Evolutionary conservation across 1,140 invertebrate species (phyloP).

Genomic region (Lordiphosa clarofinis): DNA sequence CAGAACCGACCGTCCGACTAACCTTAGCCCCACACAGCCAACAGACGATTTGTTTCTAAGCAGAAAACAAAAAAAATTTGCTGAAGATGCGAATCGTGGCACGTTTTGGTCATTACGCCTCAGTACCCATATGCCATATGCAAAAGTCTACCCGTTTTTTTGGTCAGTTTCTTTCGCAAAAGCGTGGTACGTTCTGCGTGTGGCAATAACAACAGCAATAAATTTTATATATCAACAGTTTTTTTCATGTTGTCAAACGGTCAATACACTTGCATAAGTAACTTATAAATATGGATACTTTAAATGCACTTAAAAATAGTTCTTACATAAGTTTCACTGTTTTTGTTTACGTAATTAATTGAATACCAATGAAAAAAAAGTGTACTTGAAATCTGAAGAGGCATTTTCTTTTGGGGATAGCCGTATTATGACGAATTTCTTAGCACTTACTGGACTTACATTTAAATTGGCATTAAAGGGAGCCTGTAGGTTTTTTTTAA

Average conservation of each 20-base stretch:
- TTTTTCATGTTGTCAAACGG: slow-evolving; percentile 18
- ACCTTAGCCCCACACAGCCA: slow-evolving; percentile 16
- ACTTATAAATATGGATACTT: background rate
- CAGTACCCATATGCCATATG: slow-evolving; percentile 38
- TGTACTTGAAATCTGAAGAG: no score
- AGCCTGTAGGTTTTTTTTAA: no score
- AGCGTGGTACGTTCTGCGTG: slow-evolving; percentile 32
- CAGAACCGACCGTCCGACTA: slow-evolving; percentile 16
- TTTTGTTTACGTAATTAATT: no score
- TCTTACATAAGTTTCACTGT: slow-evolving; percentile 2
- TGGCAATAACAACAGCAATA: slow-evolving; percentile 29
- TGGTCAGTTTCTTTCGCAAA: slow-evolving; percentile 39
- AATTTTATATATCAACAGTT: slow-evolving; percentile 36
- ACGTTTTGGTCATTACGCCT: slow-evolving; percentile 69
- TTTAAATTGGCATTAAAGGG: no score
- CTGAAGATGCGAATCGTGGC: slow-evolving; percentile 50
- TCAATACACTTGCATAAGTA: slow-evolving; percentile 39
- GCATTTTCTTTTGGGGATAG: no score
- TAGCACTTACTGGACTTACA: no score
- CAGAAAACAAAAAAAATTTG: slow-evolving; percentile 18
- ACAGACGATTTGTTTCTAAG: slow-evolving; percentile 19
- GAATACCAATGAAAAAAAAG: background rate
- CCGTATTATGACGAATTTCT: no score
- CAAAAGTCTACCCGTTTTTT: slow-evolving; percentile 32
- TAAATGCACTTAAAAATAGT: background rate